Evolutionary conservation across 1,140 invertebrate species (phyloP).

Genomic region (Trypoxylus dichotomus): DNA sequence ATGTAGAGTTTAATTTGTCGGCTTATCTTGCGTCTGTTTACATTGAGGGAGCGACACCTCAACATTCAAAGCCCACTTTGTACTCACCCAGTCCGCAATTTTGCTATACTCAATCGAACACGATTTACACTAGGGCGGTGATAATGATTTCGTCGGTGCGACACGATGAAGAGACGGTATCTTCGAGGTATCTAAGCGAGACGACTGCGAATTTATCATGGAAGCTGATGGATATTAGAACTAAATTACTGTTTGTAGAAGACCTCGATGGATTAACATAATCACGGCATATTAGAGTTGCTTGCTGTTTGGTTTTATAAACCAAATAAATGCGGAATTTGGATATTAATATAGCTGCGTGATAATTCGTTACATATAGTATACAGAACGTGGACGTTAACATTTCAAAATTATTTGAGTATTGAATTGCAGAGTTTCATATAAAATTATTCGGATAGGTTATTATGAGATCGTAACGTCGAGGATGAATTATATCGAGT

Average conservation of each 20-base stretch:
- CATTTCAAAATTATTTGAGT: too few relatives aligned
- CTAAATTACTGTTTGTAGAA: slow-evolving; percentile 20
- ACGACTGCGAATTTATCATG: slow-evolving; percentile 3
- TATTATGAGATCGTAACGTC: too few relatives aligned
- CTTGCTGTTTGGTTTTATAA: background rate
- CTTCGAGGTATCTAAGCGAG: background rate
- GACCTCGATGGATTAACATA: slow-evolving; percentile 9
- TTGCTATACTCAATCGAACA: slow-evolving; percentile 23
- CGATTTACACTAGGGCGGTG: slow-evolving; percentile 12
- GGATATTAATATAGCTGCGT: background rate
- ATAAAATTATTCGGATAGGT: too few relatives aligned
- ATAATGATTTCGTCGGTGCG: slow-evolving; percentile 9
- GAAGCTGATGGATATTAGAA: slow-evolving; percentile 12
- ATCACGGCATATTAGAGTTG: slow-evolving; percentile 19
- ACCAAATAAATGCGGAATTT: background rate
- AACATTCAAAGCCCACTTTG: slow-evolving; percentile 15
- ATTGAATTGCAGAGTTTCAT: too few relatives aligned
- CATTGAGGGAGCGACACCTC: slow-evolving; percentile 22
- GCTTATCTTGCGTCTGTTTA: slow-evolving; percentile 12
- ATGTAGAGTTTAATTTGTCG: slow-evolving; percentile 16
- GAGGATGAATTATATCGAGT: too few relatives aligned
- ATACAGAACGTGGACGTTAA: background rate
- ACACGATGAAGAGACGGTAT: background rate
- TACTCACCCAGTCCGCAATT: slow-evolving; percentile 21
- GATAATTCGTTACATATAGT: background rate